Evolutionary conservation across 2,113 vertebrate species (phyloP).

Genomic region (Accipiter cooperii): DNA sequence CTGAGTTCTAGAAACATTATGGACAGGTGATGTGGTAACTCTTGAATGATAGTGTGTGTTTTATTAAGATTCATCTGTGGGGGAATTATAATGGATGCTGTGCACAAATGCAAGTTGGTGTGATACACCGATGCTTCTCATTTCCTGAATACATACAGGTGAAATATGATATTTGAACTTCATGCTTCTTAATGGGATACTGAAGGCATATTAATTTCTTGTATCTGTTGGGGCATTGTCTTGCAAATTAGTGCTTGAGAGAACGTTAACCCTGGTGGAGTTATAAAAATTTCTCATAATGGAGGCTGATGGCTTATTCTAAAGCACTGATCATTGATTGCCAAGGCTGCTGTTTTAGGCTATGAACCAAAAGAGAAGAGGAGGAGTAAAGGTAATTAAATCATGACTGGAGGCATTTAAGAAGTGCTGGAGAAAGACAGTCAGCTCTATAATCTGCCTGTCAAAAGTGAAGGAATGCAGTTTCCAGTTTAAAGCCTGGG

Average conservation of each 20-base stretch:
- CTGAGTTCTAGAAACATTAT: not conserved
- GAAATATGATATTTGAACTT: not conserved
- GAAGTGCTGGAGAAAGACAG: not conserved
- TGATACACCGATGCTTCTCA: not conserved
- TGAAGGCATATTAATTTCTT: conserved; percentile 11
- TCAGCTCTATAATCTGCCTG: not conserved
- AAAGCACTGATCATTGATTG: conserved; percentile 13
- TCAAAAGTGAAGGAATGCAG: conserved; percentile 14
- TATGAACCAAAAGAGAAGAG: not conserved
- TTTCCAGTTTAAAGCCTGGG: not conserved
- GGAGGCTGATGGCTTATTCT: not conserved
- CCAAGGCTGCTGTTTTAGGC: conserved; percentile 5
- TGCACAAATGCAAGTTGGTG: not conserved
- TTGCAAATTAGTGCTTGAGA: conserved; percentile 19
- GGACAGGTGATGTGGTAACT: not conserved
- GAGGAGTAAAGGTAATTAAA: conserved; percentile 34
- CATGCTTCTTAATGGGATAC: not conserved
- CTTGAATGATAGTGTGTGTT: not conserved
- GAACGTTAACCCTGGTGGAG: not conserved
- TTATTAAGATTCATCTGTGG: not conserved
- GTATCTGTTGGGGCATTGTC: not conserved
- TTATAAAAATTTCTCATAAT: conserved; percentile 7
- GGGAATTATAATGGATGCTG: not conserved
- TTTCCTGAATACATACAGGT: not conserved
- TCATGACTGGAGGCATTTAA: conserved; percentile 22